These are phyloP conservation scores for Progne subis DNA, from an alignment of 2,113 vertebrate species.

Conservation along the genomic window DNA sequence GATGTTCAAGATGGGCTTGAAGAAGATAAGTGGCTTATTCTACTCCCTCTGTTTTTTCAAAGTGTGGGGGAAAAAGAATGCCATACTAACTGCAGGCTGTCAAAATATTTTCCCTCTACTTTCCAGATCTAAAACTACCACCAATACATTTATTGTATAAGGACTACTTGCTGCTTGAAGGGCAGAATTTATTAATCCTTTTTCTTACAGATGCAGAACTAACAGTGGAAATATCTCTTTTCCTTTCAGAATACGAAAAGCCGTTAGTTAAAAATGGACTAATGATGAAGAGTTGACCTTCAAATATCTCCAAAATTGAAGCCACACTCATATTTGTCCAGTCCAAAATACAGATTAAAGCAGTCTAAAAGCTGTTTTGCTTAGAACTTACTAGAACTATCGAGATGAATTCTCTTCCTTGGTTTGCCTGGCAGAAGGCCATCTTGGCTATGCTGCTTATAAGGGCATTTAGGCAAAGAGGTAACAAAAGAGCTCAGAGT, in stretches of 20 bases:
- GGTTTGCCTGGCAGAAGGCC: not conserved
- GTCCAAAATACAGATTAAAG: not conserved
- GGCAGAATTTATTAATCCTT: not conserved
- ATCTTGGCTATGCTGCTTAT: not conserved
- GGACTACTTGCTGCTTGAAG: not conserved
- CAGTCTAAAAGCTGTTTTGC: not conserved
- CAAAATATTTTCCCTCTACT: not conserved
- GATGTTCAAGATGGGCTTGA: not conserved
- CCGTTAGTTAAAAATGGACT: not conserved
- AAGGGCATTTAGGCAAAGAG: not conserved
- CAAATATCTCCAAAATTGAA: not conserved
- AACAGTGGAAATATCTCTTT: not conserved
- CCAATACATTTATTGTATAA: not conserved
- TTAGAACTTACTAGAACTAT: not conserved
- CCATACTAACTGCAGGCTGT: not conserved
- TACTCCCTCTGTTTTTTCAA: not conserved
- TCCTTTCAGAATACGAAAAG: not conserved
- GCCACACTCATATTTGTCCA: not conserved
- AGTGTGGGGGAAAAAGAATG: not conserved
- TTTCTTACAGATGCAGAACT: not conserved
- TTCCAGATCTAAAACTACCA: not conserved
- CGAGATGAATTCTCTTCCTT: not conserved
- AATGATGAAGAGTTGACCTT: not conserved
- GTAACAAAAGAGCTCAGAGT: not conserved
- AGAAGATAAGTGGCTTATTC: not conserved